Evolutionary conservation across 2,113 vertebrate species (phyloP), one percentile per base, ranked within the genome.

Genomic region (Oceanodroma tethys): DNA sequence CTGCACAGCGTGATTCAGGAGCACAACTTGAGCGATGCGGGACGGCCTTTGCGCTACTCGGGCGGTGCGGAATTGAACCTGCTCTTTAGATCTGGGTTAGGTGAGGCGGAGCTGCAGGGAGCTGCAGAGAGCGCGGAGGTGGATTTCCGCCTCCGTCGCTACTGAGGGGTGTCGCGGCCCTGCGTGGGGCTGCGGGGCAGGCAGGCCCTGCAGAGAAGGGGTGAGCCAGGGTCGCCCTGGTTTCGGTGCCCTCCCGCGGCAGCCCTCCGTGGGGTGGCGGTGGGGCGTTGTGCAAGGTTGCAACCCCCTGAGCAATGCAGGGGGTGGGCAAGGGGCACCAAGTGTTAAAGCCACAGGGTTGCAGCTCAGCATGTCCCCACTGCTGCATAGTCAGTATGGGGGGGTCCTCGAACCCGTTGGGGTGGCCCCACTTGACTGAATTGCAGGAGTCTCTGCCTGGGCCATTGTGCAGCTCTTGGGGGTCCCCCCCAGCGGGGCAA

Each of bases 361-460:
- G 45, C 60, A 71, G 50, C 50, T 68, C 32, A 11, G 18, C 6
- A 0, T 16, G 22, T 79, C 56, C 17, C 17, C 9, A 1, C 19
- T 52, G 60, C 56, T 79, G 56, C 4, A 1, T 42, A 12, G 19
- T 71, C 50, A 8, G 7, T n/a, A 3, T 0, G 27, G 30, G n/a
- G 30, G 4, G 7, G 42, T n/a, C 47, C 30, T 29, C 2, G 0
- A 32, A 38, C 5, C 11, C 1, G 1, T 2, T 42, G 40, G 6
- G 7, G 13, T 63, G 65, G 25, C 29, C 27, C 13, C n/a, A 1
- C 34, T 18, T 56, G 7, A 21, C 32, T 32, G 56, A 67, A 23
- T 25, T 47, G 27, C 42, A 58, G 47, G 14, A 66, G 3, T 52
- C 27, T 43, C 30, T 65, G 43, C 55, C n/a, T 30, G 40, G 40